These are phyloP conservation scores for Cerastis rubricosa DNA, from an alignment of 2,888 invertebrate genomes.

Conservation along the genomic window DNA sequence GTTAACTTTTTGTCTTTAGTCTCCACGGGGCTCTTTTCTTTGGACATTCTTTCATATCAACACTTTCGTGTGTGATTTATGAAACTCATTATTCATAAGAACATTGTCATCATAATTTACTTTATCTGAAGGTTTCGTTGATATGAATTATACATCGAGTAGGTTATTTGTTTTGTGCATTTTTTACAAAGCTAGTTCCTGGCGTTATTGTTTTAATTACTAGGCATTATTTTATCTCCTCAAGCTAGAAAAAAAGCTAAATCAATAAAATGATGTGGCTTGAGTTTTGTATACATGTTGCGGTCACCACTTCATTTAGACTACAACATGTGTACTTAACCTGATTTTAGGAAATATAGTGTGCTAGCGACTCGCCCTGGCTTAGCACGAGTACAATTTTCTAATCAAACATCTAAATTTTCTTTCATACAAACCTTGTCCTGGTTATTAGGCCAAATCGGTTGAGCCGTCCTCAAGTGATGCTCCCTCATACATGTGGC, in stretches of 20 bases:
- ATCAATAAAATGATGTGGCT: background rate
- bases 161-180: background rate
- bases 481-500: too few species aligned
- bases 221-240: background rate
- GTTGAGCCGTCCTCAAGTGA: too few species aligned
- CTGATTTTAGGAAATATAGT: constrained; percentile 18
- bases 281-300: background rate
- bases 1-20: constrained; percentile 6
- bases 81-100: constrained; percentile 11
- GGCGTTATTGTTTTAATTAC: background rate
- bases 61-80: constrained; percentile 13
- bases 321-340: background rate
- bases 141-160: background rate
- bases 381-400: too few species aligned
- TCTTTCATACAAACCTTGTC: too few species aligned
- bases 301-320: background rate
- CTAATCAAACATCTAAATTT: too few species aligned
- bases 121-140: background rate
- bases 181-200: background rate
- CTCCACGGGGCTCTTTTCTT: constrained; percentile 1
- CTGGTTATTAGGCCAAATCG: too few species aligned
- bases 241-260: background rate
- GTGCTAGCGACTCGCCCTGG: background rate
- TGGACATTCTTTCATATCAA: background rate
- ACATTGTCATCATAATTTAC: background rate